phyloP scores from a whole-genome alignment of 2,888 invertebrate genomes.

The Yponomeuta plumbellus region DNA sequence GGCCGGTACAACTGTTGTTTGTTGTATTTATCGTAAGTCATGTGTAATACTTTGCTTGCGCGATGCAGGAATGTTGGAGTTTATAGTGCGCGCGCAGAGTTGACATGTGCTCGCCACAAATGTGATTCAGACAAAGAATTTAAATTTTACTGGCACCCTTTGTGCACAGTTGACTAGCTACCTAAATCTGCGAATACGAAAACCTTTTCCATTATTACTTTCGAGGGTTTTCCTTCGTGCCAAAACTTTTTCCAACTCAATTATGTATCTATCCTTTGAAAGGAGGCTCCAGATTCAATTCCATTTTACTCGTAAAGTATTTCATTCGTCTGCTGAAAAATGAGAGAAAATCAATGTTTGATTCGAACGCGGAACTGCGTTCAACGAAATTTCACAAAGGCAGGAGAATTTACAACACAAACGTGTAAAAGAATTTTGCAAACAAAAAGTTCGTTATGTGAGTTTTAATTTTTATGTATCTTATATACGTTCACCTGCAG shows the following conservation, averaged over 20 bases:
- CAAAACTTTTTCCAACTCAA: not conserved
- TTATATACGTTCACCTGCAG: too few species aligned
- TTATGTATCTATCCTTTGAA: not conserved
- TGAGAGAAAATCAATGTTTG: not conserved
- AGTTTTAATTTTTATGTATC: too few species aligned
- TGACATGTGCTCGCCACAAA: too few species aligned
- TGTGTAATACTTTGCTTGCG: too few species aligned
- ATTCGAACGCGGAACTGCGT: not conserved
- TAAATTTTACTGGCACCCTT: too few species aligned
- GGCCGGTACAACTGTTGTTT: too few species aligned
- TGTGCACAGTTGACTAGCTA: not conserved
- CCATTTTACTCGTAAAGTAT: not conserved
- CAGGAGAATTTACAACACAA: not conserved
- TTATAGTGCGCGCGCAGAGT: too few species aligned
- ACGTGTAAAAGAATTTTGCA: too few species aligned
- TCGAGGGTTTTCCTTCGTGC: not conserved
- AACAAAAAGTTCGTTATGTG: too few species aligned
- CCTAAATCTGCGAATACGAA: constrained; percentile 13
- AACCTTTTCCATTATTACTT: not conserved
- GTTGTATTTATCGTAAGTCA: too few species aligned
- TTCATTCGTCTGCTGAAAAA: not conserved
- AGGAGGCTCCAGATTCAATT: not conserved
- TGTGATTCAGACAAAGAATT: too few species aligned
- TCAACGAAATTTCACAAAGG: not conserved
- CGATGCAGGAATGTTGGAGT: too few species aligned